Conservation (phyloP, 2,113 vertebrate species). For the Nerophis lumbriciformis region DNA sequence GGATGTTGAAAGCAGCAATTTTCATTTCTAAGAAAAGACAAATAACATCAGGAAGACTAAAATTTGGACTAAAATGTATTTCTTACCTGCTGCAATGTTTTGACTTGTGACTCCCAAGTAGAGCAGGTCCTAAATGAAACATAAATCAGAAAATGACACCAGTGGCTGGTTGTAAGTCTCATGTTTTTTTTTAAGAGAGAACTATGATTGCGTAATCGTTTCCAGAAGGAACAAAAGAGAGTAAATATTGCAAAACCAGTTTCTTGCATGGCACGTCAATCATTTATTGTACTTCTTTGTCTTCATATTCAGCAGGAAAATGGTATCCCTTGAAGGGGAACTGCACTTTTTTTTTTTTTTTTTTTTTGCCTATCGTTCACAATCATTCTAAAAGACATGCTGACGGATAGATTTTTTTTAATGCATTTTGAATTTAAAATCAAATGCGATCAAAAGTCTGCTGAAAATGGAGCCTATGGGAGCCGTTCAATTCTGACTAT, state of each 20-base stretch:
- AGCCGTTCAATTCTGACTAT: too few species aligned
- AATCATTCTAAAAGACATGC: too few species aligned
- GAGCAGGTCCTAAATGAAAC: not conserved
- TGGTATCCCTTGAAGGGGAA: not conserved
- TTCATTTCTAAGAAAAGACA: constrained; percentile 37
- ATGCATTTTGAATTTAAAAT: too few species aligned
- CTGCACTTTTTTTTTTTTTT: too few species aligned
- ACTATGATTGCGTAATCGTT: constrained; percentile 1
- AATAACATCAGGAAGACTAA: not conserved
- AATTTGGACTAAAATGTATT: not conserved
- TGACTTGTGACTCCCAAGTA: not conserved
- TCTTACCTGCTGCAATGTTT: not conserved
- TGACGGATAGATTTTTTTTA: too few species aligned
- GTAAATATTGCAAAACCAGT: constrained; percentile 4
- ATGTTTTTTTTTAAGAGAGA: constrained; percentile 16
- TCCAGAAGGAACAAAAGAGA: not conserved
- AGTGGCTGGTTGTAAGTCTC: not conserved
- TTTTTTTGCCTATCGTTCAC: too few species aligned
- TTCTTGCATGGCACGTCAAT: not conserved
- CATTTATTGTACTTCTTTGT: not conserved
- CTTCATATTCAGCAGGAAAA: not conserved
- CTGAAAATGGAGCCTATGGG: too few species aligned
- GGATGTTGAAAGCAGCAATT: constrained; percentile 46
- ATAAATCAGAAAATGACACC: not conserved
- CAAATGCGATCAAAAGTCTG: too few species aligned